A percentile compares a stretch with the other conserved stretches of the same genome.
Conservation (phyloP, 2,797 vertebrate genomes). For the Anolis apletophallus region DNA sequence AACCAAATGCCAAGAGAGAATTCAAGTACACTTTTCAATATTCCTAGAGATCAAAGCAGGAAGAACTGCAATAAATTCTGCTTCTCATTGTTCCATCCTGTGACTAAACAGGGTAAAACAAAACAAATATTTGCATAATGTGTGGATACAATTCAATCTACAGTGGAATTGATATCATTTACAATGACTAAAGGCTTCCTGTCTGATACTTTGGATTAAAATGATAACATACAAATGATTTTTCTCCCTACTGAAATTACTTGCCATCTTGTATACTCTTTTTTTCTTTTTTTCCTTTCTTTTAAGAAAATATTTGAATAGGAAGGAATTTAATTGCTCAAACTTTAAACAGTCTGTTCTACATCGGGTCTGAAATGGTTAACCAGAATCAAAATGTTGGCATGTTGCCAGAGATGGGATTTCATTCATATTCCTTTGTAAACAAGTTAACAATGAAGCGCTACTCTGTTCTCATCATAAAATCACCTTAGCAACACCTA, state of each 20-base stretch:
- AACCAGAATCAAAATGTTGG: slow-evolving; percentile 13
- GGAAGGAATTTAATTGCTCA: fast-evolving
- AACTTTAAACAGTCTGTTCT: not conserved
- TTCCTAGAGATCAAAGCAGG: not conserved
- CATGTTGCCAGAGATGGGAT: slow-evolving; percentile 44
- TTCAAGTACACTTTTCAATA: not conserved
- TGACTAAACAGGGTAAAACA: not conserved
- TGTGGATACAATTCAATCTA: not conserved
- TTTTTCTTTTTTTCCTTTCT: not conserved
- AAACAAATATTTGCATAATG: not conserved
- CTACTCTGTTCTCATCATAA: slow-evolving; percentile 59
- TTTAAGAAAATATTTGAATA: not conserved
- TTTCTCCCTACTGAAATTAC: not conserved
- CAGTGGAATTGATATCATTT: not conserved
- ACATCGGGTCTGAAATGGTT: slow-evolving; percentile 49
- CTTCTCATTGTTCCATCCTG: not conserved
- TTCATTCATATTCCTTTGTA: slow-evolving; percentile 70
- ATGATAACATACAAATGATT: not conserved
- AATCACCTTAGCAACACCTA: slow-evolving; percentile 76
- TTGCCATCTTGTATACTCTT: not conserved
- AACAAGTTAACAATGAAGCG: slow-evolving; percentile 72
- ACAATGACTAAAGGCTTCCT: not conserved
- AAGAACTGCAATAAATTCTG: not conserved
- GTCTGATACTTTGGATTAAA: not conserved
- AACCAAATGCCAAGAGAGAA: not conserved